Evolutionary conservation across 2,113 vertebrate species (phyloP).

Genomic region (Antigone vipio): DNA sequence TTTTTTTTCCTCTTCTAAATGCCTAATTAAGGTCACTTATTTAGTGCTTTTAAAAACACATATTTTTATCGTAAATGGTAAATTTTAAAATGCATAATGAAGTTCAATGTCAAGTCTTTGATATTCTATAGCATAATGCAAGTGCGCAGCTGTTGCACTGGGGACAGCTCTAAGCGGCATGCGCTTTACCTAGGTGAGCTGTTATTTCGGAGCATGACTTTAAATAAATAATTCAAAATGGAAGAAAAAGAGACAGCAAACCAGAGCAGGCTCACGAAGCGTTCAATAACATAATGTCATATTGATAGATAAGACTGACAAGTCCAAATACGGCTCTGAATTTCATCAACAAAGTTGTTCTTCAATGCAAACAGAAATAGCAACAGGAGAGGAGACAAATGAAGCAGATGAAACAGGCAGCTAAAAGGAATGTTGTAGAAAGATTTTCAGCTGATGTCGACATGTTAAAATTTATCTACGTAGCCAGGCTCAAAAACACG

Average conservation of each 20-base stretch:
- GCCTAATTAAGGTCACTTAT: background rate
- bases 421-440: rapidly evolving
- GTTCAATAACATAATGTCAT: background rate
- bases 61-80: background rate
- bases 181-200: background rate
- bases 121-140: background rate
- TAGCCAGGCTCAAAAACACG: background rate
- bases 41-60: background rate
- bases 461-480: background rate
- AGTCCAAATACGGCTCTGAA: background rate
- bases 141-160: background rate
- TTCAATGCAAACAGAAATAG: background rate
- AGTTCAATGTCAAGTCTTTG: background rate
- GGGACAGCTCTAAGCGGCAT: background rate
- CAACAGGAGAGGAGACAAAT: background rate
- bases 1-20: background rate
- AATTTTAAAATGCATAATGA: background rate
- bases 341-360: background rate
- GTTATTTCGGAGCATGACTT: background rate
- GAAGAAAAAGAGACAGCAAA: background rate
- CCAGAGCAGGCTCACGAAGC: background rate
- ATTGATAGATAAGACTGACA: slow-evolving; percentile 17
- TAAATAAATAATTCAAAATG: background rate
- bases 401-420: background rate
- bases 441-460: background rate